Base-by-base conservation (phyloP, 2,113 vertebrate genomes). In the Oreamnos americanus region DNA sequence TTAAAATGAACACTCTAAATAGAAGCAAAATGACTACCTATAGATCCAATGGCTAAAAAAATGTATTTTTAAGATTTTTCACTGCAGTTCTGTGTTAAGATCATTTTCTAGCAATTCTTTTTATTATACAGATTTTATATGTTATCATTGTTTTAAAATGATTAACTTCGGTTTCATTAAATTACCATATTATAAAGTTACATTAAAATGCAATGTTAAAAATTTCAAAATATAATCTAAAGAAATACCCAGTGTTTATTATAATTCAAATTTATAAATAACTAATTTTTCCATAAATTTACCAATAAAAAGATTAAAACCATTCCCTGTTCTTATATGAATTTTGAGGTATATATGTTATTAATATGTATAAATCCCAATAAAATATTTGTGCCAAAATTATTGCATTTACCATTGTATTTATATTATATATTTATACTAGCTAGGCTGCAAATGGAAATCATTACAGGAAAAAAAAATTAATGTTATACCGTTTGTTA, bases 101-200 rank as follows among this genome's bases (percentile, higher is more conserved):
- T 58, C 21, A 74, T 84, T 95, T 58, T 87, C 62, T 97, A 88
- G 53, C 53, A 85, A 58, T 93, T 97, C 10, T 92, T 82, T 86
- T 74, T 93, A 47, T 93, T 89, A 82, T 2, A 53, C 10, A 95
- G 26, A 30, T 87, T 3, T 93, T 88, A 23, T 39, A 11, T 79
- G 19, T 25, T 85, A 5, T 86, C 87, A 12, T 82, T 90, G 19
- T 55, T 92, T 97, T 96, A 47, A 90, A 94, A 62, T 83, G 33
- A 51, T 87, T 93, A 53, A 55, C 12, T 30, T 96, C 92, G 43
- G 21, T 84, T 96, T 92, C 21, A 55, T 95, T 92, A 82, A 96
- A 71, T 79, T 94, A 33, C 25, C 51, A 21, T 45, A 87, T 90
- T 16, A 74, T 12, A 78, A 78, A 76, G 33, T 26, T 81, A 30